These are phyloP conservation scores for Myotis findleyi DNA, from an alignment of 2,797 vertebrate species.

Conservation along the genomic window DNA sequence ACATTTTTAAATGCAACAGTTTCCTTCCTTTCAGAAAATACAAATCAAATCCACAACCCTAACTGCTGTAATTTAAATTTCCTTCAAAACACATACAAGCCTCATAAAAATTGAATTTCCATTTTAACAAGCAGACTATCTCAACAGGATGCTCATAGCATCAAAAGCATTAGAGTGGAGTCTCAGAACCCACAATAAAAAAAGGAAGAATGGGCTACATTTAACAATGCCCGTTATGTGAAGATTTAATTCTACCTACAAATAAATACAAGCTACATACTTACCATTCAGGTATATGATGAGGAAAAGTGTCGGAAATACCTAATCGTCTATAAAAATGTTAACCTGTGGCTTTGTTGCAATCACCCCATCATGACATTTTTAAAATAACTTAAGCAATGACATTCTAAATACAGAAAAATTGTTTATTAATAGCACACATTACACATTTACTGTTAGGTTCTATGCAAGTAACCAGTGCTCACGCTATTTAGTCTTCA, in stretches of 20 bases:
- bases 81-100: conserved; percentile 54
- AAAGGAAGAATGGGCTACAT: conserved; percentile 54
- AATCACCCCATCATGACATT: conserved; percentile 41
- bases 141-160: conserved; percentile 41
- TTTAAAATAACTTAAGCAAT: conserved; percentile 31
- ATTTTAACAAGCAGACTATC: conserved; percentile 62
- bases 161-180: conserved; percentile 63
- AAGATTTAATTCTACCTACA: conserved; percentile 68
- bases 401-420: conserved; percentile 43
- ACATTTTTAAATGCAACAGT: conserved; percentile 55
- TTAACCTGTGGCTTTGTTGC: conserved; percentile 52
- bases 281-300: conserved; percentile 70
- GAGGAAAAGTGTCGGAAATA: conserved; percentile 74
- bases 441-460: not conserved
- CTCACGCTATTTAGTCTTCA: conserved; percentile 83
- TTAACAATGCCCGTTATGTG: conserved; percentile 65
- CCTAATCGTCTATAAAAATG: conserved; percentile 65
- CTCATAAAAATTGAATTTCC: conserved; percentile 61
- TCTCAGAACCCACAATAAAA: conserved; percentile 68
- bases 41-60: conserved; percentile 60
- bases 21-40: conserved; percentile 45
- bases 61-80: conserved; percentile 63
- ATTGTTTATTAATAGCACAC: conserved; percentile 47
- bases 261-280: conserved; percentile 65
- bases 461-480: conserved; percentile 80